Conservation (phyloP, 2,113 vertebrate species). For the Athene cunicularia region DNA sequence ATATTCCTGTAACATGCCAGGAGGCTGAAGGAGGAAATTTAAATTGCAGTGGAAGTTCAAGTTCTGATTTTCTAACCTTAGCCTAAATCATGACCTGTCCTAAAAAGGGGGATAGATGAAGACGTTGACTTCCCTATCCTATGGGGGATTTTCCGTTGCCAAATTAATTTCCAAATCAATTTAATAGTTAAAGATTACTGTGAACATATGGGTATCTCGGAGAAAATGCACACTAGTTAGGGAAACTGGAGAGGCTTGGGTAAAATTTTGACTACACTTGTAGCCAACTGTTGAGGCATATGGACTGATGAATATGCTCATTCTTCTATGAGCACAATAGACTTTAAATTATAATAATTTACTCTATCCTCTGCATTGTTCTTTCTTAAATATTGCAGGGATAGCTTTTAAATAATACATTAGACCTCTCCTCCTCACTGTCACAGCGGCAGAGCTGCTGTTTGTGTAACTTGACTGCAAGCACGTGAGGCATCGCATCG, state of each 20-base stretch:
- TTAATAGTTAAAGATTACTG: not conserved
- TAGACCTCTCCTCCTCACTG: not conserved
- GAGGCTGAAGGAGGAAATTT: not conserved
- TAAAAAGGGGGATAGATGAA: not conserved
- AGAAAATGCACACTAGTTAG: not conserved
- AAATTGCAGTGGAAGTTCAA: not conserved
- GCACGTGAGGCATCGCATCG: accelerated
- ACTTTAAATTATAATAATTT: not conserved
- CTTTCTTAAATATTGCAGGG: not conserved
- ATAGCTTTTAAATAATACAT: not conserved
- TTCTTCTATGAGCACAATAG: not conserved
- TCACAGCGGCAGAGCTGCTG: not conserved
- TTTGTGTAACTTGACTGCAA: accelerated
- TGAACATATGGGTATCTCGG: not conserved
- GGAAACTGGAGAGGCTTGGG: not conserved
- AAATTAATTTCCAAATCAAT: conserved; percentile 14
- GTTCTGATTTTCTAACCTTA: not conserved
- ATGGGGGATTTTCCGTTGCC: not conserved
- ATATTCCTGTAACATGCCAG: not conserved
- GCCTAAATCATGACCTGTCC: not conserved
- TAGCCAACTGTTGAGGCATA: not conserved
- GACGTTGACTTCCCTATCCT: not conserved
- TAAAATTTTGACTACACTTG: not conserved
- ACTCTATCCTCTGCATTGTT: not conserved
- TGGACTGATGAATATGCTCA: not conserved